Percentiles rank a stretch among this genome's conserved stretches.
Conservation (phyloP, 2,888 invertebrate species). For the Criorhina ranunculi region DNA sequence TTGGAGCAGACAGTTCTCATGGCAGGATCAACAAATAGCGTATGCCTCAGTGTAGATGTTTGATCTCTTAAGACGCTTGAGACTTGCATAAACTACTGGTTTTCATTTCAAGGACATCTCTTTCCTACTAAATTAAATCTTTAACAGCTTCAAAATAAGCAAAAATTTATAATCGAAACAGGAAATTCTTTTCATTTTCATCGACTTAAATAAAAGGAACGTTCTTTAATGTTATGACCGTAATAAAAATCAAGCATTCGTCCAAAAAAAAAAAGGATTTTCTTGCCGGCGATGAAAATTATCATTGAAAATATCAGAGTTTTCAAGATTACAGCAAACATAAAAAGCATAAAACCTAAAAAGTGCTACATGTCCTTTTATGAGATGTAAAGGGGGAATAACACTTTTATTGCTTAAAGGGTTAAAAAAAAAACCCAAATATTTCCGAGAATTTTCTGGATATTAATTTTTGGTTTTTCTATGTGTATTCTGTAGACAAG, state of each 20-base stretch:
- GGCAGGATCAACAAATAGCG: too few species aligned
- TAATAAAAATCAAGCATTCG: neutral
- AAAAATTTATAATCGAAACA: neutral
- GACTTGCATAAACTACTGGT: too few species aligned
- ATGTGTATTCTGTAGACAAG: neutral
- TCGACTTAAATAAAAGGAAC: constrained; percentile 9
- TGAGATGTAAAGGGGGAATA: neutral
- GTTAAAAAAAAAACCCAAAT: constrained; percentile 3
- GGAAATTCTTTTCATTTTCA: neutral
- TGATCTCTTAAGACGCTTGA: too few species aligned
- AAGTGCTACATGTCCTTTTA: constrained; percentile 1
- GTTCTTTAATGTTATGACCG: constrained; percentile 7
- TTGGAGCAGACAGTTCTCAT: too few species aligned
- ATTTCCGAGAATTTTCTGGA: neutral
- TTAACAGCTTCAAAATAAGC: too few species aligned
- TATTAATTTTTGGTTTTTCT: neutral
- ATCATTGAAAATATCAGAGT: constrained; percentile 13
- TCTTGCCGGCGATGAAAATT: constrained; percentile 1
- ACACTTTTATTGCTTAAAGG: constrained; percentile 7
- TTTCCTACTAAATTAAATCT: too few species aligned
- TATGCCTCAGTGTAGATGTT: too few species aligned
- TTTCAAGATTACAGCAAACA: neutral
- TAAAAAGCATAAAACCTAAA: neutral
- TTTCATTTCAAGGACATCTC: too few species aligned
- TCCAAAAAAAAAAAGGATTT: neutral